phyloP scores from a whole-genome alignment of 2,888 invertebrate genomes.

The Dicyrtoma fusca region DNA sequence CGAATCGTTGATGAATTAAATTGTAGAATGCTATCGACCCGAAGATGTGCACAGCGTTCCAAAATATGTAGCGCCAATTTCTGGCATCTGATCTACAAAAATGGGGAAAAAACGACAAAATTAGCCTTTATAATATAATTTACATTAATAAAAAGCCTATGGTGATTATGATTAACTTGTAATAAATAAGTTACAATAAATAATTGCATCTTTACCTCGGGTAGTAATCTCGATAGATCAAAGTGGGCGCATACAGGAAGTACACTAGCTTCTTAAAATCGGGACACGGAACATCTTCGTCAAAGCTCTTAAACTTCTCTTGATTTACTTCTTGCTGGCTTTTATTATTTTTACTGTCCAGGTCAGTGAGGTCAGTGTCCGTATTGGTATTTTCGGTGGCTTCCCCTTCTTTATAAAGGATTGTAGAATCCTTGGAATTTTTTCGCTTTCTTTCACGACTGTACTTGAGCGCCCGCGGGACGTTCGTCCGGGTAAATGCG shows the following conservation, averaged over 20 bases:
- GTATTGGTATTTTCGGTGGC: not conserved
- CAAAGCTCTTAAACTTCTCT: not conserved
- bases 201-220: too few relatives aligned
- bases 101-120: too few relatives aligned
- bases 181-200: too few relatives aligned
- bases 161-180: too few relatives aligned
- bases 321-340: conserved; percentile 7
- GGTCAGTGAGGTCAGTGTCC: not conserved
- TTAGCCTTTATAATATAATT: not conserved
- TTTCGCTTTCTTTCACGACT: not conserved
- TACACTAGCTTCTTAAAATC: conserved; percentile 69
- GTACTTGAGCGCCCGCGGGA: conserved; percentile 14
- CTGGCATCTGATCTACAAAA: conserved; percentile 69
- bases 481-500: conserved; percentile 36
- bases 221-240: conserved; percentile 80
- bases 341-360: not conserved
- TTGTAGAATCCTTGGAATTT: not conserved
- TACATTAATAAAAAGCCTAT: too few relatives aligned
- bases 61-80: conserved; percentile 73
- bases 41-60: conserved; percentile 73
- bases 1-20: conserved; percentile 64
- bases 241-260: conserved; percentile 84
- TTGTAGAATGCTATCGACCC: conserved; percentile 79
- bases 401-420: too few relatives aligned
- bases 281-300: conserved; percentile 15